Conservation (phyloP, 2,888 invertebrate genomes). For the Arctia plantaginis region DNA sequence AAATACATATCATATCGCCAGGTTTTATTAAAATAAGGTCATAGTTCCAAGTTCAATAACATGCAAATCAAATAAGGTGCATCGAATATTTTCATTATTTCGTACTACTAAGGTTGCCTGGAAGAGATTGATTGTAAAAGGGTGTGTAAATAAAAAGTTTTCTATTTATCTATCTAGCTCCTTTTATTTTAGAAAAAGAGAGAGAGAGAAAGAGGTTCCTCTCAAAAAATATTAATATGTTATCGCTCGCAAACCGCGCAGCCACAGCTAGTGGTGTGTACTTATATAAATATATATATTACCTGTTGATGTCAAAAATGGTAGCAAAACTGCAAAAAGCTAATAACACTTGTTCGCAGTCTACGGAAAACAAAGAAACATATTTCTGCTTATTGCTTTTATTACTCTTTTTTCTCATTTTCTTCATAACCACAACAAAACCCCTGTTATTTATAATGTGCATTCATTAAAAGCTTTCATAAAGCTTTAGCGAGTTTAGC, state of each 20-base stretch:
- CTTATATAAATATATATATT: neutral
- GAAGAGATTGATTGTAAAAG: no score
- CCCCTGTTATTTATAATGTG: slow-evolving; percentile 45
- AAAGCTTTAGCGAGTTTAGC: slow-evolving; percentile 26
- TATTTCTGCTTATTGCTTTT: slow-evolving; percentile 39
- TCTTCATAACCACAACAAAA: slow-evolving; percentile 41
- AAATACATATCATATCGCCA: slow-evolving; percentile 22
- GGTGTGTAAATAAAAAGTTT: no score
- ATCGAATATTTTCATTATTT: neutral
- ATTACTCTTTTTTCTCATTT: slow-evolving; percentile 41
- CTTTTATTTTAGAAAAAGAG: no score
- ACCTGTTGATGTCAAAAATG: slow-evolving; percentile 6
- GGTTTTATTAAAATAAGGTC: slow-evolving; percentile 1
- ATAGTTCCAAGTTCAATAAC: neutral
- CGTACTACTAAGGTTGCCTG: neutral
- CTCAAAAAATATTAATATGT: neutral
- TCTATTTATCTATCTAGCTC: no score
- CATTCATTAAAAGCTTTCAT: slow-evolving; percentile 50
- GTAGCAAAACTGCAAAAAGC: slow-evolving; percentile 2
- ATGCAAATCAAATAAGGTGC: slow-evolving; percentile 24
- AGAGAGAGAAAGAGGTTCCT: no score
- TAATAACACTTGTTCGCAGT: slow-evolving; percentile 32
- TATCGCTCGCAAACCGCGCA: neutral
- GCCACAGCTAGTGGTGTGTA: no score
- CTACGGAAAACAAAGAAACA: slow-evolving; percentile 40